A percentile compares a stretch with the other conserved stretches of the same genome.
Evolutionary conservation across 2,113 vertebrate species (phyloP).

Genomic region (Ctenomys sociabilis): DNA sequence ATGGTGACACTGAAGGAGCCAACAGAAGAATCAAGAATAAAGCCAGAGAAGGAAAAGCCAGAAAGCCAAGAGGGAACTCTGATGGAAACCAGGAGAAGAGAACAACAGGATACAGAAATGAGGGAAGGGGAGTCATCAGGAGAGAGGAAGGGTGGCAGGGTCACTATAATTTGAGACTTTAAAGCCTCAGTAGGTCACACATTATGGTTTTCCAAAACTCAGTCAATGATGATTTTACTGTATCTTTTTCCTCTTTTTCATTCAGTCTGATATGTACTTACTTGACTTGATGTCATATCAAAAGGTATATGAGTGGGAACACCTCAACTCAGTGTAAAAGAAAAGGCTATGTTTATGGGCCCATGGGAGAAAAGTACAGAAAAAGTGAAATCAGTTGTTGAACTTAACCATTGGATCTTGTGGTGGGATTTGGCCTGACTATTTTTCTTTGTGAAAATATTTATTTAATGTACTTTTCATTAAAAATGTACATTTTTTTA

Average conservation of each 20-base stretch:
- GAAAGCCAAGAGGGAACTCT: neutral
- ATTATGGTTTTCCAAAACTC: neutral
- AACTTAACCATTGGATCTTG: neutral
- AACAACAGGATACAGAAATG: neutral
- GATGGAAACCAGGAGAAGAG: neutral
- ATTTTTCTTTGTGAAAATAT: neutral
- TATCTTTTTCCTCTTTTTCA: neutral
- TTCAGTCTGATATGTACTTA: neutral
- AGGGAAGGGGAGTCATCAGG: neutral
- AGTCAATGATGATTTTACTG: neutral
- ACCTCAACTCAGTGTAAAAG: neutral
- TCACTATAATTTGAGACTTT: neutral
- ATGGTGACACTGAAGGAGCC: neutral
- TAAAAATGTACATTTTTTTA: neutral
- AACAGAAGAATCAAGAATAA: neutral
- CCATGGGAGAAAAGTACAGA: neutral
- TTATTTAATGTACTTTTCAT: constrained; percentile 22
- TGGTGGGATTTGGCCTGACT: neutral
- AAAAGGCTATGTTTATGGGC: neutral
- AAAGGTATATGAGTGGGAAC: neutral
- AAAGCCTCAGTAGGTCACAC: neutral
- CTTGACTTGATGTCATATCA: neutral
- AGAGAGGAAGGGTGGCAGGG: neutral
- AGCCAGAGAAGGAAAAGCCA: neutral
- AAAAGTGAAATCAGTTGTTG: neutral